Base-by-base conservation (phyloP, 2,888 invertebrate genomes). In the Rotaria magnacalcarata region DNA sequence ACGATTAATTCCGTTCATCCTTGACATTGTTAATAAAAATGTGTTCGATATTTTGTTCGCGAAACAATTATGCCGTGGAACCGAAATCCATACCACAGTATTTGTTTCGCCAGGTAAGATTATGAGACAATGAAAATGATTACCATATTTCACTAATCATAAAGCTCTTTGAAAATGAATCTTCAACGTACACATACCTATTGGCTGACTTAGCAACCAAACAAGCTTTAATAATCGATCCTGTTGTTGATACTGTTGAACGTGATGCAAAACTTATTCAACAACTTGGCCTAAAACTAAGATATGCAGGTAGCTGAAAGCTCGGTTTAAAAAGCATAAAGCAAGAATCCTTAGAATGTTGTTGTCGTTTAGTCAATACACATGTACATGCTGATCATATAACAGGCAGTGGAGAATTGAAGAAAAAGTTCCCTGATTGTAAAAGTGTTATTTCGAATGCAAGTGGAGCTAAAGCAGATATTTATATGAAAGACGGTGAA, bases 331-430 rank as follows among this genome's bases (percentile, higher is more conserved):
- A 85, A 27, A 50, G 16, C 52, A 52, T 52, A 14, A 5, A 19
- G 43, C 41, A 16, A 52, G 11, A 16, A 27, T 27, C 7, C 8
- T 47, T 41, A 52, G 75, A 50, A 19, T 84, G 7, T 41, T 74
- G 89, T 52, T 16, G 11, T 52, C 14, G 52, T 52, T 52, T 14
- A 96, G 96, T 96, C 90, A 99, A 99, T 92, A 99, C 99, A 0
- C 99, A 99, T 91, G 95, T 97, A 93, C 99, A 99, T 90, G 99
- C 99, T 0, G 99, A 99, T 92, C 99, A 99, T 91, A 93, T 99
- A 88, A 99, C 98, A 0, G 98, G 98, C 24, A 95, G 95, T 0
- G 97, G 97, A 8, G 93, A 93, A 89, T 92, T 99, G 34, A 97
- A 97, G 90, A 92, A 94, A 86, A 87, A 88, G 27, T 90, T 95